Evolutionary conservation across 1,140 invertebrate genomes (phyloP), one percentile per base, ranked within the genome.

Genomic region (Harlomillsia oculata): DNA sequence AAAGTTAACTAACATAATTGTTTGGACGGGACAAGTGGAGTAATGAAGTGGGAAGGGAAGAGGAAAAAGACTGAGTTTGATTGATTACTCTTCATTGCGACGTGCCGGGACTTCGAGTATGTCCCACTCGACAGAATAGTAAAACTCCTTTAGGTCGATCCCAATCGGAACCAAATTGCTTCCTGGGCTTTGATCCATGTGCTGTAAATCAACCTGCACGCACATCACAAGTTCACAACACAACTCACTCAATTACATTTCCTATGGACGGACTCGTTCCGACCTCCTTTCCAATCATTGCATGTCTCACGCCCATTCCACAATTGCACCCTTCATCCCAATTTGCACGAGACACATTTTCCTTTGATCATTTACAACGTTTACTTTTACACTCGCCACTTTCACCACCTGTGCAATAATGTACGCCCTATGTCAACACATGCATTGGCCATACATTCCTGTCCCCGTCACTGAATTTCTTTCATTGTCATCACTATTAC

Each of bases 51-150:
- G n/a, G n/a, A n/a, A n/a, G n/a, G n/a, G n/a, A n/a, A n/a, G n/a
- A n/a, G n/a, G n/a, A n/a, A n/a, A n/a, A n/a, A n/a, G n/a, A n/a
- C n/a, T n/a, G n/a, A n/a, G n/a, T n/a, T n/a, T n/a, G n/a, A n/a
- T n/a, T n/a, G n/a, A n/a, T n/a, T n/a, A 74, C 45, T 93, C 89
- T 69, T 93, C 88, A 67, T 92, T 93, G 64, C 87, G 79, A 6
- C 80, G 81, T 0, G 88, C 88, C 3, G 87, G 87, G 16, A 90
- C 87, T 67, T 86, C 85, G 13, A 90, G 73, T 59, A 97, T 85
- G 70, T 97, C 93, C 93, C 93, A 97, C 73, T 97, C 93, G 0
- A 96, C 90, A 8, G 87, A 93, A 29, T 89, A 72, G 72, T 93
- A 92, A 72, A 92, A 94, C 71, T 92, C 89, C 50, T 80, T 87